These are phyloP conservation scores for Semicossyphus pulcher DNA, from an alignment of 2,113 vertebrate genomes.

Conservation along the genomic window DNA sequence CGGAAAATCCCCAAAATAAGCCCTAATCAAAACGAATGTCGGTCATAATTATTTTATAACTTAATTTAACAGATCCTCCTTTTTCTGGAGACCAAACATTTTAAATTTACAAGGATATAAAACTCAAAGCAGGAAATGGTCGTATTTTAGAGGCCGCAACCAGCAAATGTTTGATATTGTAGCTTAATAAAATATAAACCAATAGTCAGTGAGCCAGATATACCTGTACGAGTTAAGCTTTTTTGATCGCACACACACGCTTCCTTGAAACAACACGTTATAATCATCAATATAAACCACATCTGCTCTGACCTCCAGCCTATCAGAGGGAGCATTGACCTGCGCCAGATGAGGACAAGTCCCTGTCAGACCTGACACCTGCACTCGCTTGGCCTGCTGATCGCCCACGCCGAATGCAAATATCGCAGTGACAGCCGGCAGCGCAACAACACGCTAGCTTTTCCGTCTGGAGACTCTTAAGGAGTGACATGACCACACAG, in stretches of 20 bases:
- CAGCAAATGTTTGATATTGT: too few species aligned
- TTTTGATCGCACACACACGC: too few species aligned
- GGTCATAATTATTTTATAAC: neutral
- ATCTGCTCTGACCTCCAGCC: conserved; percentile 57
- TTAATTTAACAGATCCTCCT: too few species aligned
- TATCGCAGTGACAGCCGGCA: conserved; percentile 10
- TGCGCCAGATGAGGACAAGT: conserved; percentile 59
- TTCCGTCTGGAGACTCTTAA: conserved; percentile 35
- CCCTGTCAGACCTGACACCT: conserved; percentile 70
- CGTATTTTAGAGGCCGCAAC: too few species aligned
- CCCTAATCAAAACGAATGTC: too few species aligned
- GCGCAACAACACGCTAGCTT: conserved; percentile 29
- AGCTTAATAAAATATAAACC: too few species aligned
- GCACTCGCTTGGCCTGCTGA: conserved; percentile 75
- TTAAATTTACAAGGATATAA: too few species aligned
- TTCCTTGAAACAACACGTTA: too few species aligned
- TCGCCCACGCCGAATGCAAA: conserved; percentile 45
- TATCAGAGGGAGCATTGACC: conserved; percentile 52
- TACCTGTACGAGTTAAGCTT: too few species aligned
- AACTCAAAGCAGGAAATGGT: too few species aligned
- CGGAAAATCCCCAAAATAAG: neutral
- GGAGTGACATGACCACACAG: conserved; percentile 82
- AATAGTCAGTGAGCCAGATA: too few species aligned
- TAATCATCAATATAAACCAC: conserved; percentile 21
- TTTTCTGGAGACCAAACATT: too few species aligned